Conservation (phyloP, 2,113 vertebrate species). For the Pollimyrus isidori region DNA sequence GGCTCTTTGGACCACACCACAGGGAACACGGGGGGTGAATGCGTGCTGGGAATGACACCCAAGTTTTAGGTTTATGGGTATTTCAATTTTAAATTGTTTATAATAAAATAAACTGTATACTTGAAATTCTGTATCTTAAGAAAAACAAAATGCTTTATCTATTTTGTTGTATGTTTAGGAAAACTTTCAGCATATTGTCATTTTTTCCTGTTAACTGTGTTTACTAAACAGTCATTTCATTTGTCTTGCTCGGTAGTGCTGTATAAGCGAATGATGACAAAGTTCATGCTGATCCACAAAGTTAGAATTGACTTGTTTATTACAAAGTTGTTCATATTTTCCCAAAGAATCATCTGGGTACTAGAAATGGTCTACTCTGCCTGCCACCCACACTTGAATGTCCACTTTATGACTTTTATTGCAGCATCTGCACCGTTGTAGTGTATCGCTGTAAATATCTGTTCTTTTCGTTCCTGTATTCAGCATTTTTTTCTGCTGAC, state of each 20-base stretch:
- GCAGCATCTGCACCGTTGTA: background rate
- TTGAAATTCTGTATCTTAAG: background rate
- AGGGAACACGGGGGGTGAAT: too few species aligned
- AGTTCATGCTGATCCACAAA: background rate
- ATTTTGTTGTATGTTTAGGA: background rate
- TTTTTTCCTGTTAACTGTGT: background rate
- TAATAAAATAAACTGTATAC: background rate
- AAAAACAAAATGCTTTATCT: background rate
- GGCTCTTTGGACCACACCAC: too few species aligned
- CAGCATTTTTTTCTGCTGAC: constrained; percentile 1
- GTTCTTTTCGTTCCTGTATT: background rate
- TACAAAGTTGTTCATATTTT: background rate
- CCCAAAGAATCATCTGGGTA: background rate
- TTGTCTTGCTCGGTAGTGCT: background rate
- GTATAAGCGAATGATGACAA: background rate
- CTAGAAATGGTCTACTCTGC: background rate
- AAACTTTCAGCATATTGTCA: background rate
- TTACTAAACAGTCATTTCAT: background rate
- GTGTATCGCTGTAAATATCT: background rate
- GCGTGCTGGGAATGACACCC: background rate
- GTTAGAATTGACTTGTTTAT: background rate
- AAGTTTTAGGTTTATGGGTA: background rate
- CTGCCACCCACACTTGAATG: background rate
- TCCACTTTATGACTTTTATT: background rate
- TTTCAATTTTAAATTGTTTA: background rate